Base-by-base conservation (phyloP, 2,888 invertebrate genomes). In the Deilephila elpenor region DNA sequence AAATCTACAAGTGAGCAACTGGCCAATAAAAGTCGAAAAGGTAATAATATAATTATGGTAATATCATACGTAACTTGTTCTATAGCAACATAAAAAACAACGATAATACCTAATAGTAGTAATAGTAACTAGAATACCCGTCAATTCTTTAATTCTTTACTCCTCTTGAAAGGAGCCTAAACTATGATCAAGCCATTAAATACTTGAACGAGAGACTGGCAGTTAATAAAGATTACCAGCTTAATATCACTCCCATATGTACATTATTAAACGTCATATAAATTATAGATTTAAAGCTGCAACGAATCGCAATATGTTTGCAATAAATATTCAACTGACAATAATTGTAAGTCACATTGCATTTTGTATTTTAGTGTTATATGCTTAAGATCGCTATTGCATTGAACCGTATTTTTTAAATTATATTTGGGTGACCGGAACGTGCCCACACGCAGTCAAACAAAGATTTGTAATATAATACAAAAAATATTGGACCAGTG, bases 391-490 rank as follows among this genome's bases (percentile, higher is more conserved):
- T 53, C 51, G 32, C 17, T 6, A 51, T 70, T 70, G n/a, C 44
- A 44, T n/a, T 37, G 44, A 19, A 19, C 5, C 53, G 25, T n/a
- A 14, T 3, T 44, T 44, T 44, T 25, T 37, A 17, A 25, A 5
- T 51, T 19, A 61, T 73, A 72, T 74, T 72, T 73, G 61, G 70
- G 61, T 75, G 77, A 75, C 73, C 78, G 79, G 79, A 79, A 79
- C 83, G 80, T 84, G 86, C 84, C 84, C 85, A 83, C 84, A 87
- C 86, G 78, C 86, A 83, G 81, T 77, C 80, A 78, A 78, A 81
- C 78, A 78, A 75, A 80, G 74, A 79, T 82, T 83, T 78, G 44
- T 78, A 83, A 80, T 79, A 74, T 75, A 37, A 62, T 71, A 71
- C 59, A 78, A 84, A 83, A 83, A 83, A 80, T 74, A 79, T 78